Percentiles rank a stretch among this genome's conserved stretches.
These are phyloP conservation scores for Papilio polyxenes DNA, from an alignment of 1,140 invertebrate species.

Conservation along the genomic window DNA sequence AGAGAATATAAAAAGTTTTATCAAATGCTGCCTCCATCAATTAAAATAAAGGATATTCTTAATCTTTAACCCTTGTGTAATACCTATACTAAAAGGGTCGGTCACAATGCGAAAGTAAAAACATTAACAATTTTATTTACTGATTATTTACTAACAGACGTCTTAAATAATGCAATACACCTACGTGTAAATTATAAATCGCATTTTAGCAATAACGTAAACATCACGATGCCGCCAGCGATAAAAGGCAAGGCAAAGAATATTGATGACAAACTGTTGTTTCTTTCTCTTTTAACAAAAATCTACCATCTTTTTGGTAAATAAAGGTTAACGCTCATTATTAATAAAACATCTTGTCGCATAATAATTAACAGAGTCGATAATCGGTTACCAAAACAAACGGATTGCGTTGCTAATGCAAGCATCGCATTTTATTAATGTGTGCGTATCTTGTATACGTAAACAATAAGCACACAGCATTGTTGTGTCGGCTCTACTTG, in stretches of 20 bases:
- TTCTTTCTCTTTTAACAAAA: not conserved
- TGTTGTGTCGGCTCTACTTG: conserved; percentile 67
- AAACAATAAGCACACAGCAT: conserved; percentile 70
- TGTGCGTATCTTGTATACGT: conserved; percentile 53
- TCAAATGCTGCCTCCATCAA: not conserved
- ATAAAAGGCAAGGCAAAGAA: not conserved
- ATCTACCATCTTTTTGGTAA: not conserved
- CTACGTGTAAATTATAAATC: conserved; percentile 38
- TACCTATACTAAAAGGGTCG: conserved; percentile 67
- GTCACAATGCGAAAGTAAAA: conserved; percentile 58
- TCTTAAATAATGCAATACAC: conserved; percentile 40
- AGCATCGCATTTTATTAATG: conserved; percentile 33
- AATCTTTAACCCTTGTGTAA: conserved; percentile 56
- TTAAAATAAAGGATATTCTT: not conserved
- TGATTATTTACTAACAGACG: conserved; percentile 39
- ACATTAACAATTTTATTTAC: conserved; percentile 52
- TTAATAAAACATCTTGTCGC: conserved; percentile 48
- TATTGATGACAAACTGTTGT: not conserved
- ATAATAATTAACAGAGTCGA: conserved; percentile 49
- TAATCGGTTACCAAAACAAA: conserved; percentile 52
- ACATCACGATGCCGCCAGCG: not conserved
- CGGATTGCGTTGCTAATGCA: conserved; percentile 42
- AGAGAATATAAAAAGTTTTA: not conserved
- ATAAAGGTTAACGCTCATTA: not conserved
- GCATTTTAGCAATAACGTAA: conserved; percentile 38